Percentiles rank a stretch among this genome's conserved stretches.
Evolutionary conservation across 2,797 vertebrate genomes (phyloP).

Genomic region (Channallabes apus): DNA sequence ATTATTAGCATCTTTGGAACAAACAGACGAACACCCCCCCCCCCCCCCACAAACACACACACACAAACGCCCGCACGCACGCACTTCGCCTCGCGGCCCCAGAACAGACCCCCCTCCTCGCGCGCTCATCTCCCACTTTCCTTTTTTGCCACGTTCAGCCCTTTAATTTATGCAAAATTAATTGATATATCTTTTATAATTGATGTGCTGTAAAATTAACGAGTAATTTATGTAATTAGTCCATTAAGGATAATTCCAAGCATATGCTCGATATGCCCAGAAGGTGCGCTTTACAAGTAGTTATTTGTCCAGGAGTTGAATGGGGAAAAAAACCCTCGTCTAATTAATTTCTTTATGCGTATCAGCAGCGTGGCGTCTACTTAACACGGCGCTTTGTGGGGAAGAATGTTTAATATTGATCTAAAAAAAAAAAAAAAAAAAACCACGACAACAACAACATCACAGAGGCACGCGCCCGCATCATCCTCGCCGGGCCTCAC

Average conservation of each 20-base stretch:
- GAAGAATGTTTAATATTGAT: slow-evolving; percentile 99
- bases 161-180: slow-evolving; percentile 99
- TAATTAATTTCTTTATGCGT: slow-evolving; percentile 99
- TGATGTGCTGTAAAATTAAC: slow-evolving; percentile 99
- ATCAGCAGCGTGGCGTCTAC: slow-evolving; percentile 98
- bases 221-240: slow-evolving; percentile 99
- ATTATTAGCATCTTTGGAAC: slow-evolving; percentile 96
- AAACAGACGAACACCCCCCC: slow-evolving; percentile 88
- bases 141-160: slow-evolving; percentile 78
- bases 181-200: slow-evolving; percentile 99
- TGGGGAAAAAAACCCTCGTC: slow-evolving; percentile 83
- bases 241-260: slow-evolving; percentile 99
- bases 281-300: slow-evolving; percentile 99
- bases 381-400: slow-evolving; percentile 99
- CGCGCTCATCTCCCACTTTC: slow-evolving; percentile 81
- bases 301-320: slow-evolving; percentile 99
- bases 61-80: not conserved
- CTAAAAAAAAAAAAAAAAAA: slow-evolving; percentile 74
- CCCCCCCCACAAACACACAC: slow-evolving; percentile 16
- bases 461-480: slow-evolving; percentile 9
- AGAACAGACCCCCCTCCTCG: slow-evolving; percentile 77
- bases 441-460: slow-evolving; percentile 19
- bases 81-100: slow-evolving; percentile 61
- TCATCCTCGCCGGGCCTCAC: slow-evolving; percentile 79
- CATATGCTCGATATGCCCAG: slow-evolving; percentile 99